Conservation (phyloP, 2,113 vertebrate genomes). For the Burhinus bistriatus region DNA sequence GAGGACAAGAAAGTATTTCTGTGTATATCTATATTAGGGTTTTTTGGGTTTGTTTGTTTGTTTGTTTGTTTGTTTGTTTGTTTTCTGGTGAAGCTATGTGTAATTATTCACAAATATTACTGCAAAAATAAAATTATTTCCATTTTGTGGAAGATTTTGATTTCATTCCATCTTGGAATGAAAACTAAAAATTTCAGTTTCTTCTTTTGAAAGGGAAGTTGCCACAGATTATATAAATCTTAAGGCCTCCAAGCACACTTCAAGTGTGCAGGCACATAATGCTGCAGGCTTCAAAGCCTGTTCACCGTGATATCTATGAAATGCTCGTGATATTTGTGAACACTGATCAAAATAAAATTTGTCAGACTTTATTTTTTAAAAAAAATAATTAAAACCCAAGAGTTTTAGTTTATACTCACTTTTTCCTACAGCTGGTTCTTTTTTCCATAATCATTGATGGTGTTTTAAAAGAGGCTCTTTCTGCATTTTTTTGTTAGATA, state of each 20-base stretch:
- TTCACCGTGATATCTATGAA: neutral
- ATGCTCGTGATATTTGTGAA: neutral
- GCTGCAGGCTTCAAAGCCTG: neutral
- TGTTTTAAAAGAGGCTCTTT: neutral
- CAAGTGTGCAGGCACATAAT: neutral
- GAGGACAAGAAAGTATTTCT: neutral
- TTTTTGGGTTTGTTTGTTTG: neutral
- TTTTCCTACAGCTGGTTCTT: neutral
- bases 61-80: neutral
- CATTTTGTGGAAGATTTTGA: neutral
- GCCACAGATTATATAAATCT: neutral
- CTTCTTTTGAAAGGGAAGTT: neutral
- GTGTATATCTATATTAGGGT: neutral
- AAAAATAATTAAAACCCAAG: neutral
- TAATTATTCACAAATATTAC: neutral
- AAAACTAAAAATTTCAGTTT: neutral
- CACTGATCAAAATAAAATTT: neutral
- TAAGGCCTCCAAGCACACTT: neutral
- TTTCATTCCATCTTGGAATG: too few relatives aligned
- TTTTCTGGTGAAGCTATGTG: neutral
- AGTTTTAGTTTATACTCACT: neutral
- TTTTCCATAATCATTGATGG: neutral
- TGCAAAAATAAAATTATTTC: neutral
- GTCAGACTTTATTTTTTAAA: neutral
- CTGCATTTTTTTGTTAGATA: neutral